Evolutionary conservation across 2,797 vertebrate genomes (phyloP), one percentile per base, ranked within the genome.

Genomic region (Sibirionetta formosa): DNA sequence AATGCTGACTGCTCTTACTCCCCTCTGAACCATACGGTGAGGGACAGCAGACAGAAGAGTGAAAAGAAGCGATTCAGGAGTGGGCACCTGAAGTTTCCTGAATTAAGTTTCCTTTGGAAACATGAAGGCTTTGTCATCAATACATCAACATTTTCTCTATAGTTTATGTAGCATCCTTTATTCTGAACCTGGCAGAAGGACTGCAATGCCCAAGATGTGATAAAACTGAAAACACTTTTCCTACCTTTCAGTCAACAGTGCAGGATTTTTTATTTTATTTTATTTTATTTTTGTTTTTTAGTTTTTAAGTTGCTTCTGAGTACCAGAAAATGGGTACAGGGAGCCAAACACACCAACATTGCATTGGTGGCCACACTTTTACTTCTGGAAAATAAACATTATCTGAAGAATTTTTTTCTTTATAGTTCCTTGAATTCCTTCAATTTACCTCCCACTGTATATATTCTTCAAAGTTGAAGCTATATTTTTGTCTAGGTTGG

Each of bases 401-500:
- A 6, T 3, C n/a, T 29, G 3, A 3, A 42, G 27, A 14, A 3
- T 58, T 73, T 14, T 7, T 13, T 44, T 82, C 22, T 36, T 38
- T 33, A 27, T 70, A 69, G 64, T 51, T 90, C 27, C 20, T 68
- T 64, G 12, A 65, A 20, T 86, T 88, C 26, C 42, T 44, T 44
- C 42, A 44, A 44, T 44, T 44, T 57, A 6, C 68, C n/a, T 68
- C 81, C 71, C 8, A 15, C 40, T 68, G 11, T 50, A 90, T 90
- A 65, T 85, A 86, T 54, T 73, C 70, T 90, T 83, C 71, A 44
- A 94, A 93, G 31, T 9, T 70, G 53, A 73, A 73, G 75, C 38
- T 82, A 42, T 70, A 57, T 73, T 95, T 94, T 87, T 85, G 6
- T 58, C 77, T 75, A 82, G 17, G 61, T 86, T 94, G 58, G 40